Evolutionary conservation across 2,113 vertebrate species (phyloP), one percentile per base, ranked within the genome.

Genomic region (Pachycephala philippinensis): DNA sequence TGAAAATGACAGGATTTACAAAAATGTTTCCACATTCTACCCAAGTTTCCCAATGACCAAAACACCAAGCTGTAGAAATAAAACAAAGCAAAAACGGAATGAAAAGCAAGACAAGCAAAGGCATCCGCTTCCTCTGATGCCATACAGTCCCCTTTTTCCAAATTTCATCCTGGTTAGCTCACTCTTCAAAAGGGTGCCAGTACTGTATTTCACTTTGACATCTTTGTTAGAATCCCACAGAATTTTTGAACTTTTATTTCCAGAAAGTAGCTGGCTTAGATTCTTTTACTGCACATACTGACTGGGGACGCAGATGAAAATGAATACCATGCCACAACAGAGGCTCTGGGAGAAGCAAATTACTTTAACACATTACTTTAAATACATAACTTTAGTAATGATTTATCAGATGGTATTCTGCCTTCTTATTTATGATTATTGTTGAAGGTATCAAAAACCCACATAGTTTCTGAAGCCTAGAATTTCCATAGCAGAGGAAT

Each of bases 341-440:
- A 98, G 98, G 97, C 92, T 96, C 95, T 85, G 94, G 96, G 96
- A 98, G 98, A 98, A 95, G 95, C 93, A 93, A 98, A 98, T 97
- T 71, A 90, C 83, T 89, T 97, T 95, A 96, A 94, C 63, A 52
- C 22, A 68, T 91, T 95, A 84, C 89, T 91, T 96, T 94, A 98
- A 97, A 97, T 94, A 98, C 89, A 70, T 91, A 98, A 98, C 95
- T 98, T 97, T 94, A 97, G 92, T 93, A 98, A 98, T 93, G 97
- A 98, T 98, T 98, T 97, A 98, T 98, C 97, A 97, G 96, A 96
- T 97, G 92, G 98, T 98, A 98, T 95, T 97, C 94, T 91, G 93
- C 96, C 98, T 97, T 98, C 98, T 98, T 99, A 98, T 98, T 98
- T 99, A 98, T 97, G 98, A 98, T 98, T 98, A 98, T 98, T 98